Percentiles rank a stretch among this genome's conserved stretches.
Conservation (phyloP, 2,797 vertebrate genomes). For the Pteronotus mesoamericanus region DNA sequence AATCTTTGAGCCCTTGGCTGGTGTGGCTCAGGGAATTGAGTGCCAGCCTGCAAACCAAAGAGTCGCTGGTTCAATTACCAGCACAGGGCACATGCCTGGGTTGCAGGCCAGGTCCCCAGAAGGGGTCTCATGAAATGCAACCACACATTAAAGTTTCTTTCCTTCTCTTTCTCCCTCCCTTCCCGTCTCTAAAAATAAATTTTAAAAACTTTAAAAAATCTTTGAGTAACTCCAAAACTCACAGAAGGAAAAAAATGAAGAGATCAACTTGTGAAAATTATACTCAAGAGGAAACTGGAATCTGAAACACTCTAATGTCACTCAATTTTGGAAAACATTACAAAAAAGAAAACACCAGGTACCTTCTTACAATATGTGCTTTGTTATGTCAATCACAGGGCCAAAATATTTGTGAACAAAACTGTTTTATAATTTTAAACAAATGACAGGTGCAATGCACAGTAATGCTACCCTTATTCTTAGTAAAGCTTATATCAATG, state of each 20-base stretch:
- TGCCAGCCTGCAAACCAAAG: no score
- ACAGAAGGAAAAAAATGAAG: neutral
- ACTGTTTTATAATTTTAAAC: neutral
- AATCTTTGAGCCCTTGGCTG: no score
- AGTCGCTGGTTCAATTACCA: no score
- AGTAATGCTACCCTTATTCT: neutral
- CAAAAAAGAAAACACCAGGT: neutral
- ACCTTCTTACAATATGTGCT: neutral
- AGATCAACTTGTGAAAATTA: neutral
- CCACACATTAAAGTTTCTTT: no score
- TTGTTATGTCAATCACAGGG: neutral
- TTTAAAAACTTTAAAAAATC: no score
- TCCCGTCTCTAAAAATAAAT: no score
- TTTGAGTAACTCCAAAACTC: neutral
- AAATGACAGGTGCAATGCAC: constrained; percentile 16
- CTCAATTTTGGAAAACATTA: neutral
- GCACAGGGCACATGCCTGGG: no score
- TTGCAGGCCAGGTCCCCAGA: no score
- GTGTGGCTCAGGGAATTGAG: no score
- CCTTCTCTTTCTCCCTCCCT: no score
- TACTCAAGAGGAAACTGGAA: neutral
- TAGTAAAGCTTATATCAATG: neutral
- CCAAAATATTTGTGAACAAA: constrained; percentile 46
- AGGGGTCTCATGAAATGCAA: no score
- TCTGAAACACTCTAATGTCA: neutral